Conservation (phyloP, 2,797 vertebrate genomes). For the Notolepis coatsorum region DNA sequence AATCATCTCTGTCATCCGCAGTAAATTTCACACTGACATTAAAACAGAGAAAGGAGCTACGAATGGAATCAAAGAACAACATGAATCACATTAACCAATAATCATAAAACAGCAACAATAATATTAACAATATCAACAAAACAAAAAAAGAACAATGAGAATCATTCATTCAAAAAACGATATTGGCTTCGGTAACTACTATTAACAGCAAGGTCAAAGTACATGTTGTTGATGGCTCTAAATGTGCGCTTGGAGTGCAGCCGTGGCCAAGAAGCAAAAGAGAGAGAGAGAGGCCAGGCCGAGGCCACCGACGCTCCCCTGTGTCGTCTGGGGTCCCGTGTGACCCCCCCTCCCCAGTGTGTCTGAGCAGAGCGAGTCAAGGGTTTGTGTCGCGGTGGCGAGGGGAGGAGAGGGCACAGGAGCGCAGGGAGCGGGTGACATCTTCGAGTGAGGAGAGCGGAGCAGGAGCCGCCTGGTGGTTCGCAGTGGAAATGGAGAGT, state of each 20-base stretch:
- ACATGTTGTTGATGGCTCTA: slow-evolving; percentile 68
- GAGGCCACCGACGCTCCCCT: slow-evolving; percentile 20
- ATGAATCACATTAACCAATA: slow-evolving; percentile 78
- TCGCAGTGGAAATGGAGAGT: slow-evolving; percentile 41
- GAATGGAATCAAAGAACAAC: slow-evolving; percentile 78
- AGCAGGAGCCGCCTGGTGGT: slow-evolving; percentile 51
- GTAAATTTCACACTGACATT: slow-evolving; percentile 63
- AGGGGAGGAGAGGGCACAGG: slow-evolving; percentile 11
- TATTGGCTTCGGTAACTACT: slow-evolving; percentile 79
- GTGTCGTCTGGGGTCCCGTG: slow-evolving; percentile 37
- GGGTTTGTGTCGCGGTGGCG: slow-evolving; percentile 17
- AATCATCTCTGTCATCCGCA: slow-evolving; percentile 53
- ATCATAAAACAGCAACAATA: slow-evolving; percentile 80
- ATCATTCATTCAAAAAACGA: slow-evolving; percentile 74
- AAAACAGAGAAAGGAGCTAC: slow-evolving; percentile 75
- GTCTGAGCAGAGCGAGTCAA: slow-evolving; percentile 38
- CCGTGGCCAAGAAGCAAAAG: slow-evolving; percentile 55
- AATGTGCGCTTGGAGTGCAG: slow-evolving; percentile 66
- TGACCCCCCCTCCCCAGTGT: slow-evolving; percentile 38
- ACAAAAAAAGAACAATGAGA: slow-evolving; percentile 68
- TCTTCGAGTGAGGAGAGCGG: slow-evolving; percentile 23
- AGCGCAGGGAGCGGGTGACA: slow-evolving; percentile 29
- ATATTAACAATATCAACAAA: slow-evolving; percentile 78
- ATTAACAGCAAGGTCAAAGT: slow-evolving; percentile 80
- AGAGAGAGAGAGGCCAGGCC: slow-evolving; percentile 45